Evolutionary conservation across 2,888 invertebrate genomes (phyloP).

Genomic region (Tetragonula carbonaria): DNA sequence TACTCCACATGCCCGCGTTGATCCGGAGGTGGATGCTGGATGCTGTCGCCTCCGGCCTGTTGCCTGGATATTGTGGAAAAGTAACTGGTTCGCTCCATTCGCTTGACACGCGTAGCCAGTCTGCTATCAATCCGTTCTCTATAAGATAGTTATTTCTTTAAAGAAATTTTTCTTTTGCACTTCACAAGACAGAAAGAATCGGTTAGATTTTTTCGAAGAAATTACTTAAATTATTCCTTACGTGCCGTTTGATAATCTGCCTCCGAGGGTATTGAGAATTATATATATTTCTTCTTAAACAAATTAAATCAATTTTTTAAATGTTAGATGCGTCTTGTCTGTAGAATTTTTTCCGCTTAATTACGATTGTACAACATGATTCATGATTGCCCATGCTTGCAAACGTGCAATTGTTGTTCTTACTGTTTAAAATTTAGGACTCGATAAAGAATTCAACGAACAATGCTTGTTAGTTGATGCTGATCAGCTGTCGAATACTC

Average conservation of each 20-base stretch:
- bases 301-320: neutral
- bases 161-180: neutral
- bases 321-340: neutral
- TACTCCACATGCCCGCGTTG: slow-evolving; percentile 54
- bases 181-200: neutral
- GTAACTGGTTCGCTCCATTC: slow-evolving; percentile 32
- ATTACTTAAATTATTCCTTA: neutral
- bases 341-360: neutral
- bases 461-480: neutral
- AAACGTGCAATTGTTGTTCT: neutral
- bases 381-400: neutral
- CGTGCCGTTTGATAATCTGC: neutral
- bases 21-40: slow-evolving; percentile 39
- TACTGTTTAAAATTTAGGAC: neutral
- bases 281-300: neutral
- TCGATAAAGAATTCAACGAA: slow-evolving; percentile 20
- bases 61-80: slow-evolving; percentile 68
- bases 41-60: slow-evolving; percentile 38
- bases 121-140: neutral
- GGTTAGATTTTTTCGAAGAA: no score
- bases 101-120: slow-evolving; percentile 15
- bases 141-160: neutral
- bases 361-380: neutral
- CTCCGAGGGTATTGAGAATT: neutral
- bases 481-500: slow-evolving; percentile 82